Conservation (phyloP, 2,113 vertebrate genomes). For the Silurus glanis region DNA sequence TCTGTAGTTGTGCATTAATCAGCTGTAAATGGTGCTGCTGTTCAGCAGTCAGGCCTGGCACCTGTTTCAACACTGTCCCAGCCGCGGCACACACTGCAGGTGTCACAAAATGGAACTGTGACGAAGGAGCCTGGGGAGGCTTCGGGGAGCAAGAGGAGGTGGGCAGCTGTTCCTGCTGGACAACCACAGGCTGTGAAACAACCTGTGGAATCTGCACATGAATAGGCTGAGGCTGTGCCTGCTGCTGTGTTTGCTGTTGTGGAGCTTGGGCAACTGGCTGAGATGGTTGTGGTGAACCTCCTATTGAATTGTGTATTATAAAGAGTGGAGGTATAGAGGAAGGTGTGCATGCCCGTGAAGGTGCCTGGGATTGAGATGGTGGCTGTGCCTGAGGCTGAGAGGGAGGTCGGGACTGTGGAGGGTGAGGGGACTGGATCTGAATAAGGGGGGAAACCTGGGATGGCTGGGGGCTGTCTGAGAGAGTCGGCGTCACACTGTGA, state of each 20-base stretch:
- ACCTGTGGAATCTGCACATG: slow-evolving; percentile 61
- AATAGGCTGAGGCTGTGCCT: slow-evolving; percentile 54
- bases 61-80: slow-evolving; percentile 66
- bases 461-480: slow-evolving; percentile 73
- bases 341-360: slow-evolving; percentile 81
- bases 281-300: slow-evolving; percentile 70
- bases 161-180: slow-evolving; percentile 67
- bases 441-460: slow-evolving; percentile 78
- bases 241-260: slow-evolving; percentile 58
- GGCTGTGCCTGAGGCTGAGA: slow-evolving; percentile 78
- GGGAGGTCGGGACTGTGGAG: slow-evolving; percentile 75
- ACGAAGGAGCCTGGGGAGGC: slow-evolving; percentile 60
- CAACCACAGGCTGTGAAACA: slow-evolving; percentile 63
- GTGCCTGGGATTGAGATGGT: slow-evolving; percentile 71
- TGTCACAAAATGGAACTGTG: slow-evolving; percentile 77
- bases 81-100: slow-evolving; percentile 54
- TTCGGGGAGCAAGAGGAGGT: slow-evolving; percentile 74
- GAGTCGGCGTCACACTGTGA: slow-evolving; percentile 56
- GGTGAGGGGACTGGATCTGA: slow-evolving; percentile 79
- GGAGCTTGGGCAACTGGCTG: slow-evolving; percentile 60
- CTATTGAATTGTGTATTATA: slow-evolving; percentile 81
- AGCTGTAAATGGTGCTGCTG: slow-evolving; percentile 84
- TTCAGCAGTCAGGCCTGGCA: slow-evolving; percentile 75
- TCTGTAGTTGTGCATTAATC: slow-evolving; percentile 78
- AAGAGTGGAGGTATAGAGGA: slow-evolving; percentile 77